Percentiles rank a stretch among this genome's conserved stretches.
Conservation (phyloP, 2,113 vertebrate species). For the Oreochromis spilurus region DNA sequence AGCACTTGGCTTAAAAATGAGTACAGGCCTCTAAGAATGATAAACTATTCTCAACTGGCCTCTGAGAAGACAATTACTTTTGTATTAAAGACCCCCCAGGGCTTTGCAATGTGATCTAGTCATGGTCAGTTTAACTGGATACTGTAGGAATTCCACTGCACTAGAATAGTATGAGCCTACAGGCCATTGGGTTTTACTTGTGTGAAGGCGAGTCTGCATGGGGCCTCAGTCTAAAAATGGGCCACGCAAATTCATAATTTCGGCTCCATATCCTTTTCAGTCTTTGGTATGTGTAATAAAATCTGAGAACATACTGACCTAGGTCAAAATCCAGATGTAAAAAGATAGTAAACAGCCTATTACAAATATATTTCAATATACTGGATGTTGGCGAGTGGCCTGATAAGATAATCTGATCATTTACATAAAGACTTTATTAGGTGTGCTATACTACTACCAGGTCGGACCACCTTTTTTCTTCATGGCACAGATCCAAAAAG, state of each 20-base stretch:
- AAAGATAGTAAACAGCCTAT: neutral
- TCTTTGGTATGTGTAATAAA: neutral
- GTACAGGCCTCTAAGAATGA: constrained; percentile 17
- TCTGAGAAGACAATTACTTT: constrained; percentile 58
- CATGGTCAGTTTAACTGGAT: constrained; percentile 38
- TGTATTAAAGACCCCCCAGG: constrained; percentile 45
- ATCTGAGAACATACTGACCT: neutral
- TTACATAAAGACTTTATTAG: neutral
- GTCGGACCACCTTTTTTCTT: neutral
- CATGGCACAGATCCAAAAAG: neutral
- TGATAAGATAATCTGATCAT: neutral
- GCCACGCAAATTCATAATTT: neutral
- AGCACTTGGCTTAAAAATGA: neutral
- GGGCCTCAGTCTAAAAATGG: neutral
- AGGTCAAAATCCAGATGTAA: constrained; percentile 5
- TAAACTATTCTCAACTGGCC: constrained; percentile 17
- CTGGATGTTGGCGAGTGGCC: neutral
- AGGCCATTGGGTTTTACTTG: neutral
- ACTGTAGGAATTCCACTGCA: constrained; percentile 42
- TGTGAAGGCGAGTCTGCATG: neutral
- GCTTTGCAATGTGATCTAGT: constrained; percentile 48
- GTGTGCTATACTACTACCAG: neutral
- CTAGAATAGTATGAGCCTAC: constrained; percentile 9
- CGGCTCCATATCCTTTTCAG: neutral
- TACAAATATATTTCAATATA: neutral